Evolutionary conservation across 2,888 invertebrate species (phyloP).

Genomic region (Aphodius granarius): DNA sequence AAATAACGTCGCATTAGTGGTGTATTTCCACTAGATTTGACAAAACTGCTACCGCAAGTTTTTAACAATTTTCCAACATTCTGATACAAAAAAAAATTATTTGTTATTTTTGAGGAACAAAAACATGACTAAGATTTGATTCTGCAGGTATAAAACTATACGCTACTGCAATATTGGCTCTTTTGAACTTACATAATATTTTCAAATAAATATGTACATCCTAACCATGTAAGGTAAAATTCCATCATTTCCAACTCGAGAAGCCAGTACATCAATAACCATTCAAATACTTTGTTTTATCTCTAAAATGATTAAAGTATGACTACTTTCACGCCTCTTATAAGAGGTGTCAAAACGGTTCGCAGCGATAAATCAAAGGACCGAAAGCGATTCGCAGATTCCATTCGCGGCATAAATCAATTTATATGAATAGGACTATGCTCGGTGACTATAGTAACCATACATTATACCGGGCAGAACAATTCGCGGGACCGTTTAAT

Average conservation of each 20-base stretch:
- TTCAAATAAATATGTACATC: not conserved
- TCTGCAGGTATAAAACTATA: too few relatives aligned
- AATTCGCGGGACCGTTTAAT: not conserved
- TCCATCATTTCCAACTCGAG: not conserved
- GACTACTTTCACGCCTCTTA: not conserved
- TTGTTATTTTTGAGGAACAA: too few relatives aligned
- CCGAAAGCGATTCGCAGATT: not conserved
- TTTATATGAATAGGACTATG: not conserved
- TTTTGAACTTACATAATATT: too few relatives aligned
- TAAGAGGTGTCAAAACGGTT: not conserved
- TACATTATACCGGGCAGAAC: not conserved
- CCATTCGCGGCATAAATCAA: not conserved
- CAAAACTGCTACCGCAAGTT: too few relatives aligned
- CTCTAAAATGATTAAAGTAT: conserved; percentile 26
- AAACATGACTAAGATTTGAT: too few relatives aligned
- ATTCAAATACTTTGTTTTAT: conserved; percentile 31
- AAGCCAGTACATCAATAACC: conserved; percentile 21
- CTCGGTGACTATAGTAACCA: not conserved
- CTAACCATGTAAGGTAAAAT: not conserved
- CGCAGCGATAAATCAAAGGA: not conserved
- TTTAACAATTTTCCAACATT: too few relatives aligned
- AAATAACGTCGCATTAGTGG: too few relatives aligned
- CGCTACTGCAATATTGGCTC: too few relatives aligned
- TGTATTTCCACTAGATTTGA: too few relatives aligned
- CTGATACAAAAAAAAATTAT: too few relatives aligned